Base-by-base conservation (phyloP, 2,888 invertebrate genomes). In the Camponotus fellah region DNA sequence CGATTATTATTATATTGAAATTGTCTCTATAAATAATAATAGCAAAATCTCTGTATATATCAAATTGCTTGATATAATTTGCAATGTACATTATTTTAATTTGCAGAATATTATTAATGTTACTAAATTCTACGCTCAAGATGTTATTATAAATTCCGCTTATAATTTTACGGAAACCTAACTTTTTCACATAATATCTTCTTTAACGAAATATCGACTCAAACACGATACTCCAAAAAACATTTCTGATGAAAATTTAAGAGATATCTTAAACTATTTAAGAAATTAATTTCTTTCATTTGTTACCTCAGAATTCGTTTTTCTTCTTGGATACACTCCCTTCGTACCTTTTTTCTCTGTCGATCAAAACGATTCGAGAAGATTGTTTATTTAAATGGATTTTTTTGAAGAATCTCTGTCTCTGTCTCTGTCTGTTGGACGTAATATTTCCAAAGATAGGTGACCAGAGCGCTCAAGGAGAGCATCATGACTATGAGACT, bases 401-500 rank as follows among this genome's bases (percentile, higher is more conserved):
- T 82, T 87, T 56, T 58, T 87, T 8, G 84, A 0, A 92, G 71
- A 5, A 65, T 43, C 10, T 72, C 66, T 26, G 26, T 0, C 10
- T 72, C 66, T 26, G 26, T 0, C 26, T 26, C 26, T 32, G 88
- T 88, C 26, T 83, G 74, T 12, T 88, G 80, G 21, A 84, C 79
- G 14, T 46, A 80, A 40, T 85, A 87, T 17, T 87, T 91, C 46
- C 79, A 88, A 0, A 91, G 10, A 9, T 87, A 82, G 3, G 80
- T 84, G 1, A 89, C 26, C 0, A 93, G 53, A 0, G 85, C 87
- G 6, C 85, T 87, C n/a, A 87, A 40, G 0, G 90, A 93, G 9
- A 94, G 76, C 9, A 93, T 46, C 3, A 92, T 80, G 5, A 85
- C 87, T 4, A 93, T 26, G 2, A 94, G 49, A 64, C 94, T 94